Conservation (phyloP, 2,113 vertebrate species). For the Ariopsis seemanni region DNA sequence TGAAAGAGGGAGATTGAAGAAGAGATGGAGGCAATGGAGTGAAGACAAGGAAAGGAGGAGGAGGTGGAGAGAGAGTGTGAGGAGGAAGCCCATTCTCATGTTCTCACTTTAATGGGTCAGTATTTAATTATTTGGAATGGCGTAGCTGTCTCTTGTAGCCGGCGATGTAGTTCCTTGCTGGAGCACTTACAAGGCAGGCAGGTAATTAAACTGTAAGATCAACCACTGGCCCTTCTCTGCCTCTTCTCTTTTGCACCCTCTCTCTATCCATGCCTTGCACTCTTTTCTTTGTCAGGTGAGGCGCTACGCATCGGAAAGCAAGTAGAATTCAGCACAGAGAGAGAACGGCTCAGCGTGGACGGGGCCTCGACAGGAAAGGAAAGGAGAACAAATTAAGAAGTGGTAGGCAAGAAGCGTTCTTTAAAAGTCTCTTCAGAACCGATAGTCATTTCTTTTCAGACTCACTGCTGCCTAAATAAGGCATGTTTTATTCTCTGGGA, state of each 20-base stretch:
- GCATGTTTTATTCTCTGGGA: slow-evolving; percentile 20
- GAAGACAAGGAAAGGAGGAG: slow-evolving; percentile 41
- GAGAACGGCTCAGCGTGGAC: slow-evolving; percentile 28
- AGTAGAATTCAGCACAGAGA: slow-evolving; percentile 59
- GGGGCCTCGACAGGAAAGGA: slow-evolving; percentile 40
- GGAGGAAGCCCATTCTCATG: slow-evolving; percentile 57
- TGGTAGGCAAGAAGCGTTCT: slow-evolving; percentile 57
- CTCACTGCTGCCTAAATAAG: slow-evolving; percentile 21
- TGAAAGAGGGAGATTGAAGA: slow-evolving; percentile 52
- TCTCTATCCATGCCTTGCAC: slow-evolving; percentile 26
- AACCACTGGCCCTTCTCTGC: slow-evolving; percentile 45
- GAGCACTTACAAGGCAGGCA: slow-evolving; percentile 76
- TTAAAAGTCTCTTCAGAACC: slow-evolving; percentile 54
- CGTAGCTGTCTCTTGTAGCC: slow-evolving; percentile 72
- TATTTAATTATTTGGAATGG: slow-evolving; percentile 70
- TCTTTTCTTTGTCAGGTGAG: slow-evolving; percentile 69
- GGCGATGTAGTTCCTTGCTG: slow-evolving; percentile 74
- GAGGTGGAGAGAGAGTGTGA: slow-evolving; percentile 54
- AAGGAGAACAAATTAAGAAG: slow-evolving; percentile 70
- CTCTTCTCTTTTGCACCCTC: slow-evolving; percentile 28
- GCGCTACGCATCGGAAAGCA: slow-evolving; percentile 68
- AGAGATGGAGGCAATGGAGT: slow-evolving; percentile 65
- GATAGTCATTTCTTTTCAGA: slow-evolving; percentile 29
- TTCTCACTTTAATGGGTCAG: slow-evolving; percentile 66
- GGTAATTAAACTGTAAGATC: slow-evolving; percentile 80